A percentile compares a stretch with the other conserved stretches of the same genome.
Evolutionary conservation across 2,797 vertebrate genomes (phyloP).

Genomic region (Hybognathus amarus): DNA sequence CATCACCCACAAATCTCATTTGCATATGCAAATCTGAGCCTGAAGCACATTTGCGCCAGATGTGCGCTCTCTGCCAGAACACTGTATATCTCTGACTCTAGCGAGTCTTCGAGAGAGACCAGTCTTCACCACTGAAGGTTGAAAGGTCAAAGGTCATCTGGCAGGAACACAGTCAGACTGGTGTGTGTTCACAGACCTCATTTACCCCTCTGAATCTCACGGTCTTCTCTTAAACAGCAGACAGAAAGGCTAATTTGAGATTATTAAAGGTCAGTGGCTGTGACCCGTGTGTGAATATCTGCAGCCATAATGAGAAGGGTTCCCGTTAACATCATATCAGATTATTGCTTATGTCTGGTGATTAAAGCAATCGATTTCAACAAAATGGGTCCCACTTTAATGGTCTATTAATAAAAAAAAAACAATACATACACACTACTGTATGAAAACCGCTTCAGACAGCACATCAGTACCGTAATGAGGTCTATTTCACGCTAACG

Average conservation of each 20-base stretch:
- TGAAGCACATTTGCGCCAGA: background rate
- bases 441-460: background rate
- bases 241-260: constrained; percentile 21
- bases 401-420: background rate
- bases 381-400: background rate
- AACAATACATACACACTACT: background rate
- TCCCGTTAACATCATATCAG: background rate
- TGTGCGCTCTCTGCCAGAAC: background rate
- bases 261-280: background rate
- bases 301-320: constrained; percentile 6
- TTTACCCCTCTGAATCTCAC: background rate
- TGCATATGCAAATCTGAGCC: constrained; percentile 9
- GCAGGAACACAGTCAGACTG: background rate
- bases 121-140: background rate
- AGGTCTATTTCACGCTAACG: no score
- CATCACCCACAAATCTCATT: background rate
- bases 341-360: no score
- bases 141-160: background rate
- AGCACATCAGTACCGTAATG: no score
- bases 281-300: constrained; percentile 4
- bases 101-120: background rate
- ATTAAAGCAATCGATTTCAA: background rate
- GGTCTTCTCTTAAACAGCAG: background rate
- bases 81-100: background rate
- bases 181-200: background rate